phyloP scores from a whole-genome alignment of 92 coral and sea anemone genomes.

The Heteractis magnifica region DNA sequence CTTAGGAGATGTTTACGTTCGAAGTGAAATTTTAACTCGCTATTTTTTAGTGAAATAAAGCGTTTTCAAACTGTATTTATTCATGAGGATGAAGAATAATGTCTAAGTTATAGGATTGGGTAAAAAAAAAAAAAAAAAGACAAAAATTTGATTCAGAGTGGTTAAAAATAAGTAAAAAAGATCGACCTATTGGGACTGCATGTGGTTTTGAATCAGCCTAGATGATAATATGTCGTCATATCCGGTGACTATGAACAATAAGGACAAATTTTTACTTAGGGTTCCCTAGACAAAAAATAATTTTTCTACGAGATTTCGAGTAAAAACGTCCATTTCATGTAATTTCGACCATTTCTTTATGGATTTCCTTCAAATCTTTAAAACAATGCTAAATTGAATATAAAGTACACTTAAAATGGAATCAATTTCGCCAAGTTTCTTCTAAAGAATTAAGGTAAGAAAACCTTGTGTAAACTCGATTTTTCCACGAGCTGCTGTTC shows the following conservation, averaged over 20 bases:
- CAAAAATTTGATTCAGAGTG: background rate
- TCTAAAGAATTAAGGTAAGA: constrained; percentile 9
- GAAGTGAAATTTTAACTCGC: background rate
- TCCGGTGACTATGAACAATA: background rate
- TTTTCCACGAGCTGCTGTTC: background rate
- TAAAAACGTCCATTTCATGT: background rate
- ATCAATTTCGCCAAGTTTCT: constrained; percentile 14
- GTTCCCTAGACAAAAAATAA: constrained; percentile 4
- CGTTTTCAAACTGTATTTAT: background rate
- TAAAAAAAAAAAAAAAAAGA: background rate
- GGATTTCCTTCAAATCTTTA: background rate
- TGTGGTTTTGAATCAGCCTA: constrained; percentile 9
- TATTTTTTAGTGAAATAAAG: background rate
- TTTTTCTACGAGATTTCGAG: constrained; percentile 1
- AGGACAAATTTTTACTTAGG: constrained; percentile 7
- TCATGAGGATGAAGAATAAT: background rate
- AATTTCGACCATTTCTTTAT: background rate
- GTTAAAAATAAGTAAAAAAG: background rate
- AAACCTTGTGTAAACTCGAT: constrained; percentile 15
- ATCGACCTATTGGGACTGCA: background rate
- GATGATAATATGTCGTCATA: background rate
- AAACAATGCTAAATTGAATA: constrained; percentile 5
- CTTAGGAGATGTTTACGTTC: background rate
- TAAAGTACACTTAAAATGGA: background rate
- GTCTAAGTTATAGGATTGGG: background rate